Evolutionary conservation across 2,113 vertebrate genomes (phyloP).

Genomic region (Syngnathus floridae): DNA sequence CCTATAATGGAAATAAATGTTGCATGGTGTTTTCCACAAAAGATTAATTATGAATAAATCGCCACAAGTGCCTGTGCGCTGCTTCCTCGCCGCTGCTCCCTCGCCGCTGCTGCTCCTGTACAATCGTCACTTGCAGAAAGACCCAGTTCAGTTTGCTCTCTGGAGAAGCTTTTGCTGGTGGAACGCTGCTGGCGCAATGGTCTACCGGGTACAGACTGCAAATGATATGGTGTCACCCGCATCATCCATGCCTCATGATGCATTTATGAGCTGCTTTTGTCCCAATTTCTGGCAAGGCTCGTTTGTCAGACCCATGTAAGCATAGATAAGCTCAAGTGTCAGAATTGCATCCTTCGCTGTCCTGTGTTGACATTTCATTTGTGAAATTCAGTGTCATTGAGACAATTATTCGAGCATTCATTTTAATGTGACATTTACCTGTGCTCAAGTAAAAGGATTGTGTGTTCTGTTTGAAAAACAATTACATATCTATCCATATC

Average conservation of each 20-base stretch:
- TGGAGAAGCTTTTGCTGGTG: conserved; percentile 32
- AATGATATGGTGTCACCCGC: conserved; percentile 44
- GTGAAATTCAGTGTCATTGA: conserved; percentile 1
- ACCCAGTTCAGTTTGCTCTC: conserved; percentile 10
- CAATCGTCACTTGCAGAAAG: conserved; percentile 21
- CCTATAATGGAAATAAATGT: conserved; percentile 4
- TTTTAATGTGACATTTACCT: conserved; percentile 4
- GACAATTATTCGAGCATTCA: conserved; percentile 6
- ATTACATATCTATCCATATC: conserved; percentile 14
- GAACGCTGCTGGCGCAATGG: conserved; percentile 17
- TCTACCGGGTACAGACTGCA: conserved; percentile 30
- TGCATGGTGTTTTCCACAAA: conserved; percentile 12
- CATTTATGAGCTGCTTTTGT: conserved; percentile 19
- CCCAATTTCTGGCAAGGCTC: conserved; percentile 4
- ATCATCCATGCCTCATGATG: conserved; percentile 25
- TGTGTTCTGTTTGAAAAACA: conserved; percentile 32
- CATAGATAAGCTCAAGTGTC: neutral
- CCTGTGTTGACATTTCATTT: conserved; percentile 9
- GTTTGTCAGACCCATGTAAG: neutral
- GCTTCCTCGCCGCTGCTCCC: conserved; percentile 4
- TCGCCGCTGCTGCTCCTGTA: conserved; percentile 12
- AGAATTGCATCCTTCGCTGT: neutral
- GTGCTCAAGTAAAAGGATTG: conserved; percentile 13
- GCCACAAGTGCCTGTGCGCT: conserved; percentile 12
- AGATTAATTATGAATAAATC: conserved; percentile 18